These are phyloP conservation scores for Loripinus fragilis DNA, from an alignment of 2,888 invertebrate genomes.

Conservation along the genomic window DNA sequence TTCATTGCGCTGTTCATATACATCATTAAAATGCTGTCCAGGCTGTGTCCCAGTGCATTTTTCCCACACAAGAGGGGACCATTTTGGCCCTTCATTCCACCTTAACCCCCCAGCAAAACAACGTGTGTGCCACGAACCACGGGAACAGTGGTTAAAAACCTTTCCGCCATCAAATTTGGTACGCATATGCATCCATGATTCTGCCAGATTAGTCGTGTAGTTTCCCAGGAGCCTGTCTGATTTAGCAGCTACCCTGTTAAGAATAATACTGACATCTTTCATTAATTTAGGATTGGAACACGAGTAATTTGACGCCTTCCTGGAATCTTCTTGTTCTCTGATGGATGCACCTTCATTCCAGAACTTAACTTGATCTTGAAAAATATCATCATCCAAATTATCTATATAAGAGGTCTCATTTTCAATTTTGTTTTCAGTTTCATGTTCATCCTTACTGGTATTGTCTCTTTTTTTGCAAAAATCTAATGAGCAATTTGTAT, in stretches of 20 bases:
- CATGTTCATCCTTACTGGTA: not conserved
- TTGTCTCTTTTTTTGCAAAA: slow-evolving; percentile 35
- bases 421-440: not conserved
- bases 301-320: not conserved
- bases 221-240: slow-evolving; percentile 38
- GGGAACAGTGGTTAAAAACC: slow-evolving; percentile 41
- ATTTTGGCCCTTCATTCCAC: slow-evolving; percentile 2
- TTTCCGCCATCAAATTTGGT: slow-evolving; percentile 61
- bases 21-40: not conserved
- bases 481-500: slow-evolving; percentile 39
- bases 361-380: slow-evolving; percentile 13
- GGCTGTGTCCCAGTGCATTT: not conserved
- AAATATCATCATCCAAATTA: not conserved
- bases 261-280: slow-evolving; percentile 17
- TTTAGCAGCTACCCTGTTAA: slow-evolving; percentile 33
- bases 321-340: slow-evolving; percentile 28
- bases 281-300: slow-evolving; percentile 10
- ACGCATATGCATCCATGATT: slow-evolving; percentile 54
- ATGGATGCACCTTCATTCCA: slow-evolving; percentile 37
- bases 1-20: not conserved
- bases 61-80: not conserved
- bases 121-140: slow-evolving; percentile 56
- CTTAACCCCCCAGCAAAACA: slow-evolving; percentile 46
- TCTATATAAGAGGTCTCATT: slow-evolving; percentile 18
- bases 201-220: slow-evolving; percentile 45